Base-by-base conservation (phyloP, 2,797 vertebrate genomes). In the Parauchenoglanis punctatus region DNA sequence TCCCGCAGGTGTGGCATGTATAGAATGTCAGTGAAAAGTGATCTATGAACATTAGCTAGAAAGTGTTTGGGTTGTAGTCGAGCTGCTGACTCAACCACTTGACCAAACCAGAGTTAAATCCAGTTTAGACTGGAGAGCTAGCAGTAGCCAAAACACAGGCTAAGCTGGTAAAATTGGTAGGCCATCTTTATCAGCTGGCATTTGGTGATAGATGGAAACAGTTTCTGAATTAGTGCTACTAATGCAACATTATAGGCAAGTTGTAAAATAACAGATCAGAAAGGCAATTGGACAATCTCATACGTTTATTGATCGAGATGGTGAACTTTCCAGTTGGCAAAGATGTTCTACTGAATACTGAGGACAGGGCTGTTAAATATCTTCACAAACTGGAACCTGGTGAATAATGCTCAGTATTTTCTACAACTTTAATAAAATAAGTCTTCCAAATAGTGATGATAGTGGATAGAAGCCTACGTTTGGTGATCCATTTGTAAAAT, bases 1-100 rank as follows among this genome's bases (percentile, higher is more conserved):
- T 35, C 67, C 83, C 67, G 17, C 56, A 84, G 83, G 83, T 58
- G 67, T 84, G 67, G 18, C 65, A n/a, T 40, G 67, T 84, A 20
- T 15, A 58, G 67, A 70, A 72, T 40, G 52, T 84, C 67, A 58
- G 1, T 40, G 52, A 72, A 40, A 58, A 54, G 31, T 72, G 31
- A 84, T 72, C 67, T 72, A 6, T 72, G 49, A 58, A 58, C 67
- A 10, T 72, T 35, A 68, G 6, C 4, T 70, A 25, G 31, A 58
- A 84, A 40, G 12, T 10, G 44, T 58, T 12, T 70, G 82, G 25
- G 59, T 7, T 83, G 20, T 18, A 46, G 18, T 31, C 61, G 10
- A 18, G 81, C 44, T 83, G 40, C 61, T 20, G 56, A 61, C 10
- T 83, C 6, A 23, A 31, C 35, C n/a, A 18, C 4, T 18, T 28